Evolutionary conservation across 2,888 invertebrate genomes (phyloP), one percentile per base, ranked within the genome.

Genomic region (Oscheius sp.): DNA sequence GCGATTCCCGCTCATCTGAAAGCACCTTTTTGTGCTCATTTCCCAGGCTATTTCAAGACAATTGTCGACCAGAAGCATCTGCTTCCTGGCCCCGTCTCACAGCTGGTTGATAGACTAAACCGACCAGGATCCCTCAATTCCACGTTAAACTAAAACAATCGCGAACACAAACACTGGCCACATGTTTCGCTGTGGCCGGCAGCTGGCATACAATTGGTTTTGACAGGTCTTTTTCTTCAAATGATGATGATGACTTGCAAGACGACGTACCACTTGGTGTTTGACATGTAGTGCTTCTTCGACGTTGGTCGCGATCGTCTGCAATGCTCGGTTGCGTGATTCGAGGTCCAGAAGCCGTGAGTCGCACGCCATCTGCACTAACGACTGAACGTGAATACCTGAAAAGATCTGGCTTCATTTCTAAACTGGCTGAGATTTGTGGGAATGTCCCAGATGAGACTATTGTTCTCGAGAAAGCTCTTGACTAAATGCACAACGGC

Each of bases 291-390:
- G 78, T 37, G 89, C 88, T 70, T 89, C 89, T 72, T 89, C 87
- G 9, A 89, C 88, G 77, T 89, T 89, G 10, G 84, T 87, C 2
- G 89, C 87, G 29, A 89, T 89, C 10, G 89, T 89, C 53, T 86
- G 84, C 63, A 89, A 76, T 9, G 89, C 89, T 29, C 87, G 79
- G 29, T 82, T 83, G 29, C 89, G 76, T 11, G 87, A 84, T 68
- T 89, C 89, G 53, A 84, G 65, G 77, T 89, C 89, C 51, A 89
- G 81, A 58, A 89, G 75, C 21, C 89, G 79, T 2, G 87, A 87
- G 71, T 89, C 89, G 75, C 89, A 89, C 29, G 89, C 89, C 89
- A 89, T 89, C 73, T 89, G 88, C 42, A 89, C 89, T 70, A 89
- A 76, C 5, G 89, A 88, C 76, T 89, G 89, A 53, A 89, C 88